A percentile compares a stretch with the other conserved stretches of the same genome.
These are phyloP conservation scores for Dromiciops gliroides DNA, from an alignment of 2,113 vertebrate genomes.

Conservation along the genomic window DNA sequence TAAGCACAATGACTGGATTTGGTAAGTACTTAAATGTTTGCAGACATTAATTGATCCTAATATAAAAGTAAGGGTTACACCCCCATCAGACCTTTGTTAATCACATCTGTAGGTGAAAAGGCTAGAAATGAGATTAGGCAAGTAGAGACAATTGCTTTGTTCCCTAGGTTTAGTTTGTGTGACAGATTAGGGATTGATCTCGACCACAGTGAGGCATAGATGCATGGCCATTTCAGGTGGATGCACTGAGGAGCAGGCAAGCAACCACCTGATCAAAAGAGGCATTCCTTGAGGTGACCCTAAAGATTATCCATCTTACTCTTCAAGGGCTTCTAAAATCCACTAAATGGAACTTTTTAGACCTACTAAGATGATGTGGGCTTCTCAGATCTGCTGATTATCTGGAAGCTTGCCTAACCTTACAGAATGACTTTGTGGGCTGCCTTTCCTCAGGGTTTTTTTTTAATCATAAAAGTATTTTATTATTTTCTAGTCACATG, in stretches of 20 bases:
- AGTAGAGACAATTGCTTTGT: no score
- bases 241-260: background rate
- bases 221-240: background rate
- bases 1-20: background rate
- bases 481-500: no score
- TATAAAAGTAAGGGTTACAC: background rate
- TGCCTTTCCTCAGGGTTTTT: background rate
- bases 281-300: background rate
- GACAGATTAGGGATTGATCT: background rate
- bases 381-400: background rate
- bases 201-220: no score
- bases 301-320: background rate
- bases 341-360: background rate
- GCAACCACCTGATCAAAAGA: background rate
- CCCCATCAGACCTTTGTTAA: background rate
- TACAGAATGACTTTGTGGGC: background rate
- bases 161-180: background rate
- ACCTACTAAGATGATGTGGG: background rate
- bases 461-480: no score
- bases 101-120: background rate
- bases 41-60: no score
- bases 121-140: background rate
- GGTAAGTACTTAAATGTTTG: background rate
- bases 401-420: background rate
- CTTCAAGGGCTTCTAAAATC: background rate